phyloP scores from a whole-genome alignment of 1,140 invertebrate genomes.

The Ladona fulva region DNA sequence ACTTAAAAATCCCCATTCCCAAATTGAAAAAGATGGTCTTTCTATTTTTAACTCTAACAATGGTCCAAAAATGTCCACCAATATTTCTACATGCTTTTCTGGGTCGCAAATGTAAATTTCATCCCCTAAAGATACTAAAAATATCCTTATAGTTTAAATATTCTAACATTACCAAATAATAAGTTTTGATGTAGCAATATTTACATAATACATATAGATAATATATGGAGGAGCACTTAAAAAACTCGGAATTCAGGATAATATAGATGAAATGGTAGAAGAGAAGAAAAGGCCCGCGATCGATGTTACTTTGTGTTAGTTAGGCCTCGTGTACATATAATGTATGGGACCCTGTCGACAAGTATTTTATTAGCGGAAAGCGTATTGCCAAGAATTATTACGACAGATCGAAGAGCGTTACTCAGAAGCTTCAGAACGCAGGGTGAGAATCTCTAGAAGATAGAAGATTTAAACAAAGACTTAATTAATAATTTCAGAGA shows the following conservation, averaged over 20 bases:
- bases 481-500: neutral
- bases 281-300: neutral
- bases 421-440: neutral
- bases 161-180: no score
- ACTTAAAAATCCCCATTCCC: no score
- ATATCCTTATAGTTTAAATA: no score
- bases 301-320: neutral
- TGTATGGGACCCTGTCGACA: neutral
- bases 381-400: neutral
- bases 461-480: neutral
- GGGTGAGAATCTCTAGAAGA: neutral
- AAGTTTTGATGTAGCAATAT: no score
- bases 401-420: neutral
- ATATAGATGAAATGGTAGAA: neutral
- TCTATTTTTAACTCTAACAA: no score
- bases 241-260: neutral
- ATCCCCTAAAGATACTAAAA: no score
- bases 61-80: no score
- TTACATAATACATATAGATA: no score
- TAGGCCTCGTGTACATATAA: neutral
- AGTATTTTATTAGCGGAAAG: neutral
- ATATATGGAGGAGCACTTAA: neutral
- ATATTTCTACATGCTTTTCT: no score
- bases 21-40: no score
- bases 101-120: no score